A percentile compares a stretch with the other conserved stretches of the same genome.
These are phyloP conservation scores for Spilosoma lubricipeda DNA, from an alignment of 2,888 invertebrate species.

Conservation along the genomic window DNA sequence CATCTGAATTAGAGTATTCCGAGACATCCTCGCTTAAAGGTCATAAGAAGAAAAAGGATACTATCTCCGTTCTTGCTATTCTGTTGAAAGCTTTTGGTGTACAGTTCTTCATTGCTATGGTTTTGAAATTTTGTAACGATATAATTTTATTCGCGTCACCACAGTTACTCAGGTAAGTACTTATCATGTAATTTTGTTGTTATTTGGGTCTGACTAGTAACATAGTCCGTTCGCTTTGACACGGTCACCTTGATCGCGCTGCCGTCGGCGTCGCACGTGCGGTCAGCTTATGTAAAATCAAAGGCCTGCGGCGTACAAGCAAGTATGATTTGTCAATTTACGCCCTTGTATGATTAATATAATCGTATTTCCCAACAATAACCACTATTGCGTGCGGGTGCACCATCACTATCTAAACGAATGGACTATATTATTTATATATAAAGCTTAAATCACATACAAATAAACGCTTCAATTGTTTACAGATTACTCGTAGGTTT, in stretches of 20 bases:
- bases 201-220: too few relatives aligned
- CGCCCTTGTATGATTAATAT: too few relatives aligned
- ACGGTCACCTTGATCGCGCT: too few relatives aligned
- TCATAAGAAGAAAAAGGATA: constrained; percentile 88
- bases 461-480: constrained; percentile 4
- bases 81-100: constrained; percentile 95
- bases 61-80: constrained; percentile 94
- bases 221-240: too few relatives aligned
- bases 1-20: neutral
- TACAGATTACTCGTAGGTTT: constrained; percentile 88
- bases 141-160: constrained; percentile 95
- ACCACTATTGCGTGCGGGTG: too few relatives aligned
- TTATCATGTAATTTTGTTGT: neutral
- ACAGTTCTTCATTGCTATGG: constrained; percentile 93
- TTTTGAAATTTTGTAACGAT: constrained; percentile 94
- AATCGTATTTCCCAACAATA: too few relatives aligned
- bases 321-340: too few relatives aligned
- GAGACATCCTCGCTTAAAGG: constrained; percentile 3
- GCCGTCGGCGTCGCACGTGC: too few relatives aligned
- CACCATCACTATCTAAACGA: too few relatives aligned
- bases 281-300: too few relatives aligned
- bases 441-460: neutral
- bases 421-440: too few relatives aligned
- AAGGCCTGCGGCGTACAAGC: too few relatives aligned
- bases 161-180: constrained; percentile 92